A percentile compares a stretch with the other conserved stretches of the same genome.
Conservation (phyloP, 2,888 invertebrate species). For the Eupithecia subfuscata region DNA sequence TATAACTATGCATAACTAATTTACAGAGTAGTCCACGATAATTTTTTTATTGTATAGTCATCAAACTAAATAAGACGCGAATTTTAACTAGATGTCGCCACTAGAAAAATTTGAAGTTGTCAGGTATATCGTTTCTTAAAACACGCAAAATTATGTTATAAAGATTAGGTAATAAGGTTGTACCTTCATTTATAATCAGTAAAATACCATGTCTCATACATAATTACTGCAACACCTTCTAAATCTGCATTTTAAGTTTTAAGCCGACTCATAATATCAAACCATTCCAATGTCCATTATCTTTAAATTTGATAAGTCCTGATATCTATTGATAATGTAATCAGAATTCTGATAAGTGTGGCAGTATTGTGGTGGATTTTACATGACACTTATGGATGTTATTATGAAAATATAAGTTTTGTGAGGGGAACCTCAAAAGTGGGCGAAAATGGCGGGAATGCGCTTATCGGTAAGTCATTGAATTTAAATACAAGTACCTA, state of each 20-base stretch:
- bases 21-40: too few species aligned
- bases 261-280: slow-evolving; percentile 19
- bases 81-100: too few species aligned
- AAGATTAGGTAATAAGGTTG: neutral
- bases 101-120: too few species aligned
- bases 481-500: neutral
- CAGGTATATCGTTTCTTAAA: too few species aligned
- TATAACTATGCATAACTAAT: too few species aligned
- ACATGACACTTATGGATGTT: slow-evolving; percentile 53
- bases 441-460: slow-evolving; percentile 67
- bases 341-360: slow-evolving; percentile 65
- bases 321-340: slow-evolving; percentile 69
- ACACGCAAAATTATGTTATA: too few species aligned
- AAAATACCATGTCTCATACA: neutral
- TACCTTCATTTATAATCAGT: neutral
- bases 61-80: too few species aligned
- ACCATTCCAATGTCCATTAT: slow-evolving; percentile 47
- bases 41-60: too few species aligned
- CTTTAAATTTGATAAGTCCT: slow-evolving; percentile 64
- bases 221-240: neutral
- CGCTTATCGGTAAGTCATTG: slow-evolving; percentile 70
- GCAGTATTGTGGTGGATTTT: slow-evolving; percentile 60
- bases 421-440: slow-evolving; percentile 65
- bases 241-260: slow-evolving; percentile 6
- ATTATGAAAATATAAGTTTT: slow-evolving; percentile 48